A percentile compares a stretch with the other conserved stretches of the same genome.
These are phyloP conservation scores for Steatocranus sp. DNA, from an alignment of 2,797 vertebrate species.

Conservation along the genomic window DNA sequence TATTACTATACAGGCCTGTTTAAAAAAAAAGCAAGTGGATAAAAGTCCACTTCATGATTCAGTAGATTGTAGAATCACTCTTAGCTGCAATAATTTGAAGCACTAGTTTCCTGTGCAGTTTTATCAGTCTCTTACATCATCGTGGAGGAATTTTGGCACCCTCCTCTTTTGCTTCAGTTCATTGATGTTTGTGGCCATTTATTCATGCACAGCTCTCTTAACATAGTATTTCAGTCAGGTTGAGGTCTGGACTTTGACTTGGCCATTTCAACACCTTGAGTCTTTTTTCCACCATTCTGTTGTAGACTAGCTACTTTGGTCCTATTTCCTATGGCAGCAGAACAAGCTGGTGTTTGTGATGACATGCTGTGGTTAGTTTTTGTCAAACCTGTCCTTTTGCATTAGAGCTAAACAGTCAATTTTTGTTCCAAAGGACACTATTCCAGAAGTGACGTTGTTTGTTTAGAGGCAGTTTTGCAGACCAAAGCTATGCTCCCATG, in stretches of 20 bases:
- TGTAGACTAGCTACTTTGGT: background rate
- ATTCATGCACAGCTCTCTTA: background rate
- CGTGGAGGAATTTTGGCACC: background rate
- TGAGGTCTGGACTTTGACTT: background rate
- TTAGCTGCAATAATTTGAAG: background rate
- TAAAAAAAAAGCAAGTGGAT: background rate
- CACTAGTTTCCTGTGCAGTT: accelerated
- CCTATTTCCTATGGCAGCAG: background rate
- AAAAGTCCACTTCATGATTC: background rate
- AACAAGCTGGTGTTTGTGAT: background rate
- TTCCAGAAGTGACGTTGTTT: background rate
- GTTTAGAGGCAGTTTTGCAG: background rate
- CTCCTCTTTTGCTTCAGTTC: background rate
- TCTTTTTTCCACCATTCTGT: background rate
- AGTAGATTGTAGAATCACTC: background rate
- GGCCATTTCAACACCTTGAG: background rate
- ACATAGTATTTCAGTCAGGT: background rate
- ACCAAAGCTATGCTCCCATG: accelerated
- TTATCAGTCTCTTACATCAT: background rate
- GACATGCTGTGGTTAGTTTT: background rate
- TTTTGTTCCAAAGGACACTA: background rate
- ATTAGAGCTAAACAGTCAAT: background rate
- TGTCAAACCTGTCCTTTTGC: background rate
- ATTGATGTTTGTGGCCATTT: background rate
- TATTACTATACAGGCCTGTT: background rate